Conservation (phyloP, 2,113 vertebrate species). For the Cavia porcellus region DNA sequence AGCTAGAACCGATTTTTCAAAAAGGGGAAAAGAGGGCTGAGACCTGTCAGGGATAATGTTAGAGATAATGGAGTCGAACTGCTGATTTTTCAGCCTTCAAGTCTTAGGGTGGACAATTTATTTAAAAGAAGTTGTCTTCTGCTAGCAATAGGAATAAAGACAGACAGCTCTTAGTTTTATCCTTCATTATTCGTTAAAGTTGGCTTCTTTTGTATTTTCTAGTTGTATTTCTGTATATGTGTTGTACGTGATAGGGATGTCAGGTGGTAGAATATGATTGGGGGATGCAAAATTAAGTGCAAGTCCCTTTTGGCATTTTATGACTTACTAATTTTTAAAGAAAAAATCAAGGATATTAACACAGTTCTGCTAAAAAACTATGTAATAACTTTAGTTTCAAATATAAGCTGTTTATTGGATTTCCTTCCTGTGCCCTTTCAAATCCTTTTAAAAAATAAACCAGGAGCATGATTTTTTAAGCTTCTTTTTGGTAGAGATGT, state of each 20-base stretch:
- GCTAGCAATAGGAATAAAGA: not conserved
- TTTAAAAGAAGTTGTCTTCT: not conserved
- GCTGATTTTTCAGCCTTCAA: constrained; percentile 25
- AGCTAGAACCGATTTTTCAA: not conserved
- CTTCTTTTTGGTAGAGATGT: not conserved
- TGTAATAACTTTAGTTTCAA: constrained; percentile 62
- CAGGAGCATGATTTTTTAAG: not conserved
- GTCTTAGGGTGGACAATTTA: not conserved
- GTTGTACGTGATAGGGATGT: constrained; percentile 14
- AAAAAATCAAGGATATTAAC: not conserved
- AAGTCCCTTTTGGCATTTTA: constrained; percentile 39
- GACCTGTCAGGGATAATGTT: not conserved
- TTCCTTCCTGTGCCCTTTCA: constrained; percentile 54
- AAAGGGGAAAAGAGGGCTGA: not conserved
- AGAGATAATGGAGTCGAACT: not conserved
- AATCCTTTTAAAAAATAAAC: constrained; percentile 27
- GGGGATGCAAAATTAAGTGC: not conserved
- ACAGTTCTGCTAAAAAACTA: constrained; percentile 11
- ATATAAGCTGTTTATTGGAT: not conserved
- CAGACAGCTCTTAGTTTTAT: not conserved
- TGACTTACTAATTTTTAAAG: constrained; percentile 26
- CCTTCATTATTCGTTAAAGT: constrained; percentile 23
- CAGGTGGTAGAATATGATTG: not conserved
- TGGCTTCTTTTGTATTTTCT: not conserved
- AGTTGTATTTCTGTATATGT: not conserved